phyloP scores from a whole-genome alignment of 1,140 invertebrate genomes.

The Bombus haemorrhoidalis region DNA sequence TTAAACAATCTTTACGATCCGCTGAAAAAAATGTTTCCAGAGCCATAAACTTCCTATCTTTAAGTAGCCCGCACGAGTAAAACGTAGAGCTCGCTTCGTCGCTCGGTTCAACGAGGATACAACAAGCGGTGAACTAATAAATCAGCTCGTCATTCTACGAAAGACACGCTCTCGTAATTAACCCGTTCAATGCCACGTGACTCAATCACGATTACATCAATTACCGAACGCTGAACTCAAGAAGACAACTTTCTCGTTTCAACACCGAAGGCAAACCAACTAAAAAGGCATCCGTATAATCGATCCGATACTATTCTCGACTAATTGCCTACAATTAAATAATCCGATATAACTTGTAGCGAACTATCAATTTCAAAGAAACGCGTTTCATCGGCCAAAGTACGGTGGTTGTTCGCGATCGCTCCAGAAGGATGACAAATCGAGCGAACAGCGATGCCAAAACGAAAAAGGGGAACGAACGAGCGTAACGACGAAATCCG shows the following conservation, averaged over 20 bases:
- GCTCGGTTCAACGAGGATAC: neutral
- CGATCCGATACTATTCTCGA: neutral
- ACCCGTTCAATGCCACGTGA: slow-evolving; percentile 16
- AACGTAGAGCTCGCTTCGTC: neutral
- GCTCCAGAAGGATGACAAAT: neutral
- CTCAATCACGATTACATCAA: slow-evolving; percentile 16
- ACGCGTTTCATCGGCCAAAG: neutral
- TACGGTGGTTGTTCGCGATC: neutral
- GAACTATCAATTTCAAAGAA: neutral
- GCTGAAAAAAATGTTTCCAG: neutral
- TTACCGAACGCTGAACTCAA: slow-evolving; percentile 16
- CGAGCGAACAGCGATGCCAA: neutral
- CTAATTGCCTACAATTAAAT: slow-evolving; percentile 2
- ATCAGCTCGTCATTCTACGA: neutral
- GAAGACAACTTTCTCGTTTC: slow-evolving; percentile 23
- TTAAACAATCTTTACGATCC: neutral
- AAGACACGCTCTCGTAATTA: slow-evolving; percentile 11
- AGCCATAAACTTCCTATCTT: neutral
- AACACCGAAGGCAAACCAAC: slow-evolving; percentile 6
- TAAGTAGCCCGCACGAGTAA: neutral
- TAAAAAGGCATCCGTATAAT: neutral
- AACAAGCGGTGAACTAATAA: neutral
- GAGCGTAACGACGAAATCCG: neutral
- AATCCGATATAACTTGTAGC: neutral
- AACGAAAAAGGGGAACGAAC: no score